These are phyloP conservation scores for Hemicordylus capensis DNA, from an alignment of 2,113 vertebrate species.

Conservation along the genomic window DNA sequence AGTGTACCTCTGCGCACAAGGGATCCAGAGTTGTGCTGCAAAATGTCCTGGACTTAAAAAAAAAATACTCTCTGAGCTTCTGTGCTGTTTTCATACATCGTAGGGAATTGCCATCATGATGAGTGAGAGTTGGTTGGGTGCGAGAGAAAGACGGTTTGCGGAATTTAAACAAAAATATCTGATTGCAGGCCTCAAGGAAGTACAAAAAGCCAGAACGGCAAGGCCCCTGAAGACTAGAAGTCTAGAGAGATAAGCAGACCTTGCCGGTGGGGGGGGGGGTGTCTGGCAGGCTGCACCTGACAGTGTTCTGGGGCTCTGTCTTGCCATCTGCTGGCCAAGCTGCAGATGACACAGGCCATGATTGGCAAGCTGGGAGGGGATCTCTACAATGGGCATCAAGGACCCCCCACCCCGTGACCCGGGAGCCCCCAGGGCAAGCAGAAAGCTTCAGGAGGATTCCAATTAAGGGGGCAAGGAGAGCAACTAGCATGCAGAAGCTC, in stretches of 20 bases:
- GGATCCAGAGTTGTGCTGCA: not conserved
- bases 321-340: not conserved
- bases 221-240: not conserved
- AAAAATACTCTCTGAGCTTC: not conserved
- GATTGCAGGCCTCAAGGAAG: not conserved
- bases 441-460: not conserved
- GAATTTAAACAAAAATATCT: not conserved
- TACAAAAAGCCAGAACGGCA: not conserved
- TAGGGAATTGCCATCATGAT: not conserved
- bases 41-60: too few relatives aligned
- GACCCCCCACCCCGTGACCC: too few relatives aligned
- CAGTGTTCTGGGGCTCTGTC: not conserved
- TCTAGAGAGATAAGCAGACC: constrained; percentile 21
- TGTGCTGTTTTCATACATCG: not conserved
- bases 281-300: not conserved
- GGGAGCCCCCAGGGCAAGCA: not conserved
- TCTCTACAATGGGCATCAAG: too few relatives aligned
- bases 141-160: not conserved
- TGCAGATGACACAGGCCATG: not conserved
- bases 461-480: too few relatives aligned
- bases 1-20: too few relatives aligned
- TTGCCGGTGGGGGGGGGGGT: not conserved
- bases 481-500: too few relatives aligned
- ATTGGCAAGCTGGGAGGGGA: not conserved
- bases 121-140: not conserved